These are phyloP conservation scores for Hyla sarda DNA, from an alignment of 2,113 vertebrate species.

Conservation along the genomic window DNA sequence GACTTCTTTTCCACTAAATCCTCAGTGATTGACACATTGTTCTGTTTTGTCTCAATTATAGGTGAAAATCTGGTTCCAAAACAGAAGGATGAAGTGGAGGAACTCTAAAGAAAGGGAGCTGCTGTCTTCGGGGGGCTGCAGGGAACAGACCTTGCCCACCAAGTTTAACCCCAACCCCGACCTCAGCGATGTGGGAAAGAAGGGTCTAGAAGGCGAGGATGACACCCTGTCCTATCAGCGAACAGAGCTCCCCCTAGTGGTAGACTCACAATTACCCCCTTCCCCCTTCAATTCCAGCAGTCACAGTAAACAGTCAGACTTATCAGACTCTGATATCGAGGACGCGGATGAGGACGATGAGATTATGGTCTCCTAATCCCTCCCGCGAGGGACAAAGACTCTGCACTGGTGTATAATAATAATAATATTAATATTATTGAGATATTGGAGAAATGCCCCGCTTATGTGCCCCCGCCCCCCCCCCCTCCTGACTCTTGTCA, in stretches of 20 bases:
- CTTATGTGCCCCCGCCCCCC: conserved; percentile 4
- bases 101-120: conserved; percentile 98
- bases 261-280: conserved; percentile 73
- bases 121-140: conserved; percentile 90
- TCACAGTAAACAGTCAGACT: conserved; percentile 87
- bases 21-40: background rate
- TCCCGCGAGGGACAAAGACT: conserved; percentile 52
- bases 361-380: conserved; percentile 87
- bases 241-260: conserved; percentile 68
- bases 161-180: conserved; percentile 97
- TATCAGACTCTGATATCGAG: conserved; percentile 84
- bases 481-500: background rate
- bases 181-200: conserved; percentile 91
- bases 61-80: conserved; percentile 99
- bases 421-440: conserved; percentile 54
- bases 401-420: conserved; percentile 65
- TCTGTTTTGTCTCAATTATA: conserved; percentile 59
- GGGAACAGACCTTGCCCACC: conserved; percentile 95
- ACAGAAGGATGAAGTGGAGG: conserved; percentile 98
- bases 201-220: conserved; percentile 73
- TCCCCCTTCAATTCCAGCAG: conserved; percentile 82
- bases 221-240: conserved; percentile 64
- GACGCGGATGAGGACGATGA: conserved; percentile 84
- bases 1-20: no score
- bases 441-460: conserved; percentile 68